phyloP scores from a whole-genome alignment of 2,888 invertebrate species.

The Nephrocerus scutellatus region DNA sequence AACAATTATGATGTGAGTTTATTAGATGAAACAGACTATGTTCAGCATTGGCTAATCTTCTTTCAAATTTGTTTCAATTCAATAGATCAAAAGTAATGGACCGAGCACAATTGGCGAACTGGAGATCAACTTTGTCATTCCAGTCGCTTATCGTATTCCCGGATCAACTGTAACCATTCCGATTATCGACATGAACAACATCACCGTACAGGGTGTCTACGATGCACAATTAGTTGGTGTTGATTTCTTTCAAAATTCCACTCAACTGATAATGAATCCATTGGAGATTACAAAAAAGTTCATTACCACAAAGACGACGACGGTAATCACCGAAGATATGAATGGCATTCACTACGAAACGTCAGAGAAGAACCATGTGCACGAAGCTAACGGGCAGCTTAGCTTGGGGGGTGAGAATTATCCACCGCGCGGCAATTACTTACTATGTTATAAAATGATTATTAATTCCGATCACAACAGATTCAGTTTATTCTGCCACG shows the following conservation, averaged over 20 bases:
- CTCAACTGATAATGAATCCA: conserved; percentile 37
- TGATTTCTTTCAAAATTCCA: conserved; percentile 39
- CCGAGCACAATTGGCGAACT: conserved; percentile 43
- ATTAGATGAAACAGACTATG: too few relatives aligned
- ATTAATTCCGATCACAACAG: conserved; percentile 13
- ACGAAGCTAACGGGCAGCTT: conserved; percentile 23
- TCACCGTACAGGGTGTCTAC: conserved; percentile 40
- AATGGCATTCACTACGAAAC: conserved; percentile 28
- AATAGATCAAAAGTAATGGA: conserved; percentile 44
- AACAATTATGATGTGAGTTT: conserved; percentile 39
- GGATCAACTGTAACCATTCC: conserved; percentile 34
- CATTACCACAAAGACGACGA: conserved; percentile 2
- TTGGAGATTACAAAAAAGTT: conserved; percentile 30
- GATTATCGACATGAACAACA: conserved; percentile 39
- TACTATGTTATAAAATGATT: not conserved
- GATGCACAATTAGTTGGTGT: conserved; percentile 36
- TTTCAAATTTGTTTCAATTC: too few relatives aligned
- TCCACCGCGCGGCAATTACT: not conserved
- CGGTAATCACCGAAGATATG: conserved; percentile 6
- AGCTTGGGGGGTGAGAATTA: conserved; percentile 8
- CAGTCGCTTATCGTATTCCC: conserved; percentile 39
- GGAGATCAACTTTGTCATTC: conserved; percentile 39
- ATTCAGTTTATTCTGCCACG: conserved; percentile 29
- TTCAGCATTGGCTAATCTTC: too few relatives aligned
- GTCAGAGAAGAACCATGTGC: conserved; percentile 27